These are phyloP conservation scores for Meloidogyne hapla DNA, from an alignment of 1,140 invertebrate species.

Conservation along the genomic window DNA sequence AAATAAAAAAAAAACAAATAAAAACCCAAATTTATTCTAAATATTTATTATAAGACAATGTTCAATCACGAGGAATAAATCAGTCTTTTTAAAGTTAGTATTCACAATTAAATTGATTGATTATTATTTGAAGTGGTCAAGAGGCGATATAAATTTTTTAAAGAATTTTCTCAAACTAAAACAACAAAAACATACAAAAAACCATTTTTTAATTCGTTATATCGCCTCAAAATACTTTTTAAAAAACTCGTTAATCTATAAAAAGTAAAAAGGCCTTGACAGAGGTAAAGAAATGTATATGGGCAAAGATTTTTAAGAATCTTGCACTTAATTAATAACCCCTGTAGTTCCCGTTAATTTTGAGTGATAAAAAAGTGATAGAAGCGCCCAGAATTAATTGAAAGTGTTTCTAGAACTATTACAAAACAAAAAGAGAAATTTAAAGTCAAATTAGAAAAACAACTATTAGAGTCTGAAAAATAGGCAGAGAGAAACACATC, in stretches of 20 bases:
- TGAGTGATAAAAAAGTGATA: background rate
- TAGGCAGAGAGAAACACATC: background rate
- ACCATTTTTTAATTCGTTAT: too few species aligned
- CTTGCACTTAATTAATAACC: background rate
- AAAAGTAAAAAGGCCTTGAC: background rate
- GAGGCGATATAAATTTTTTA: too few species aligned
- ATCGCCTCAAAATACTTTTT: background rate
- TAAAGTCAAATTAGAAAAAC: background rate
- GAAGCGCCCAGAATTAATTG: too few species aligned
- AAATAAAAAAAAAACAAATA: too few species aligned
- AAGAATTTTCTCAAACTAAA: too few species aligned
- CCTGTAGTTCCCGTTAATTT: background rate
- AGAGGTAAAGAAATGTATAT: background rate
- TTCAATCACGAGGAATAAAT: too few species aligned
- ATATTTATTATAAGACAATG: too few species aligned
- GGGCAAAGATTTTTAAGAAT: slow-evolving; percentile 5
- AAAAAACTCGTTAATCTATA: background rate
- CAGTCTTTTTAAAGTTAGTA: too few species aligned
- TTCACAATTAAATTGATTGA: too few species aligned
- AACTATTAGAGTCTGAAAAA: background rate
- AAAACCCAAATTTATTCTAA: too few species aligned
- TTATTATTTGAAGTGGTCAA: too few species aligned
- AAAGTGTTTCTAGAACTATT: background rate
- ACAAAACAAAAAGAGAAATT: background rate
- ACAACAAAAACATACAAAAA: too few species aligned